phyloP scores from a whole-genome alignment of 1,140 invertebrate genomes.

The Gonatopus flavifemur region DNA sequence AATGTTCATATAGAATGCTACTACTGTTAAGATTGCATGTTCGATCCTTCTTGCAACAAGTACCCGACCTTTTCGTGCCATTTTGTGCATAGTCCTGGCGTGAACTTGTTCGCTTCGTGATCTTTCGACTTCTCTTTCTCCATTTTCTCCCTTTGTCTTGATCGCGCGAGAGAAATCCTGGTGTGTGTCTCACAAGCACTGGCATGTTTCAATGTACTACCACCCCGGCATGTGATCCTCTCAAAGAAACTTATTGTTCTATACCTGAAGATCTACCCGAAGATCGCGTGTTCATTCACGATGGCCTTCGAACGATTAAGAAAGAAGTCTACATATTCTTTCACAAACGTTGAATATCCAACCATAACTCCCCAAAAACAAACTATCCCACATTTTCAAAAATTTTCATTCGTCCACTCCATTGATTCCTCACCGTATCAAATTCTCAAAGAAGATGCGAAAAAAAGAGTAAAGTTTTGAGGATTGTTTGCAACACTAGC shows the following conservation, averaged over 20 bases:
- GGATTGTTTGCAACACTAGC: too few relatives aligned
- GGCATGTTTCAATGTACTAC: constrained; percentile 11
- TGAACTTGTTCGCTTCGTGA: too few relatives aligned
- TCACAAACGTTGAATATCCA: constrained; percentile 12
- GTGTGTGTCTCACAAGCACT: too few relatives aligned
- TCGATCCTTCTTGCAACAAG: too few relatives aligned
- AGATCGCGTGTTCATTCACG: constrained; percentile 41
- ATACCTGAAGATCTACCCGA: constrained; percentile 26
- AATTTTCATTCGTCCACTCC: too few relatives aligned
- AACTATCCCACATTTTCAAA: constrained; percentile 21
- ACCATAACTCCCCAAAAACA: constrained; percentile 26
- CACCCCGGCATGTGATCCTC: constrained; percentile 25
- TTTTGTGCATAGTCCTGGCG: too few relatives aligned
- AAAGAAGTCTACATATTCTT: constrained; percentile 20
- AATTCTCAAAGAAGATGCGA: too few relatives aligned
- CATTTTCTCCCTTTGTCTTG: background rate
- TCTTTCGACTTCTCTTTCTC: background rate
- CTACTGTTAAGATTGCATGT: too few relatives aligned
- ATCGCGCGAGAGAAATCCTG: background rate
- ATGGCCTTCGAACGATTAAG: constrained; percentile 39
- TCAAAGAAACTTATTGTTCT: constrained; percentile 27
- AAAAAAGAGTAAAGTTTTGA: too few relatives aligned
- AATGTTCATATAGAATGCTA: too few relatives aligned
- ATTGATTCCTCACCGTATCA: too few relatives aligned
- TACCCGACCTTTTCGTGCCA: too few relatives aligned